These are phyloP conservation scores for Sorex fumeus DNA, from an alignment of 2,113 vertebrate genomes.

Conservation along the genomic window DNA sequence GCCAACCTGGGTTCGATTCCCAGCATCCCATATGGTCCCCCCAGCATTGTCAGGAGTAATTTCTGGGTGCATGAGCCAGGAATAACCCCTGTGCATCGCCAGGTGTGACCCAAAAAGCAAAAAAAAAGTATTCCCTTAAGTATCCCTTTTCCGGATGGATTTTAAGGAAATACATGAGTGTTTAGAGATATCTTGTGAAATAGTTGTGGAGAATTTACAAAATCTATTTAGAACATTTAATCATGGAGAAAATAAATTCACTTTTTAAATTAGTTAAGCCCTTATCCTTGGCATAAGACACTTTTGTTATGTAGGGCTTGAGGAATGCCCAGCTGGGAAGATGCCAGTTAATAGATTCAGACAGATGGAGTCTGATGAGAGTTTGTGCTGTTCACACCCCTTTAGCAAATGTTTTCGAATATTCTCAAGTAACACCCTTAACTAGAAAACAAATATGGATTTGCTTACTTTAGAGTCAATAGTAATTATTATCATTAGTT, in stretches of 20 bases:
- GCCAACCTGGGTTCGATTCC: no score
- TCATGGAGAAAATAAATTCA: constrained; percentile 71
- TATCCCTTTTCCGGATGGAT: neutral
- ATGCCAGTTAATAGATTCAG: constrained; percentile 79
- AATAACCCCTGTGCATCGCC: no score
- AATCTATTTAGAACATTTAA: constrained; percentile 53
- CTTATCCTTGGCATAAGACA: constrained; percentile 70
- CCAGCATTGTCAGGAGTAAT: no score
- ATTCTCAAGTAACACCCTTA: constrained; percentile 82
- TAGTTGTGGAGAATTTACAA: neutral
- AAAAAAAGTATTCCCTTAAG: no score
- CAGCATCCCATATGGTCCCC: no score
- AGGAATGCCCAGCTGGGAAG: constrained; percentile 82
- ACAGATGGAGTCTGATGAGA: constrained; percentile 86
- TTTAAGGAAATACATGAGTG: neutral
- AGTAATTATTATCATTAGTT: constrained; percentile 60
- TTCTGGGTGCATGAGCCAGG: no score
- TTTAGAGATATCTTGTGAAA: constrained; percentile 43
- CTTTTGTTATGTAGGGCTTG: constrained; percentile 72
- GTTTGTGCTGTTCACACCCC: constrained; percentile 79
- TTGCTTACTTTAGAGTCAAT: constrained; percentile 69
- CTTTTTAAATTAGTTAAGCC: constrained; percentile 79
- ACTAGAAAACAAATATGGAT: constrained; percentile 83
- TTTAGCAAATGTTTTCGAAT: constrained; percentile 86
- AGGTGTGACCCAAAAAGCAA: no score